A percentile compares a stretch with the other conserved stretches of the same genome.
Evolutionary conservation across 2,797 vertebrate genomes (phyloP).

Genomic region (Peromyscus aztecus): DNA sequence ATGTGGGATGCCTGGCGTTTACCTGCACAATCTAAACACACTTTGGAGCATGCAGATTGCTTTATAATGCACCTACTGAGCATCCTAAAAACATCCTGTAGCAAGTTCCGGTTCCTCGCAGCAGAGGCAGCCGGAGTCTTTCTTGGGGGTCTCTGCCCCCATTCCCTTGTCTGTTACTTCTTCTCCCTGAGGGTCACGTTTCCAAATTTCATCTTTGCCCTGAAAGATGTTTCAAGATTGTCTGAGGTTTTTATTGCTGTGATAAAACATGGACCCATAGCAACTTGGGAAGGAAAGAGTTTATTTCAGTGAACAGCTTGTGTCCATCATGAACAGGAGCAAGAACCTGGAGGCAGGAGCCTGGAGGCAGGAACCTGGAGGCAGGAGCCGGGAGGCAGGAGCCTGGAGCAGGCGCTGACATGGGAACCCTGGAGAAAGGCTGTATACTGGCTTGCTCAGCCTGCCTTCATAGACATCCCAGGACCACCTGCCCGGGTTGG

Average conservation of each 20-base stretch:
- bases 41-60: not conserved
- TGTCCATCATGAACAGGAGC: no score
- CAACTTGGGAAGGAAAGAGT: not conserved
- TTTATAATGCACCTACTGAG: not conserved
- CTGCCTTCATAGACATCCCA: not conserved
- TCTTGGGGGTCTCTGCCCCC: no score
- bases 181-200: not conserved
- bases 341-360: no score
- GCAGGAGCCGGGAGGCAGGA: no score
- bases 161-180: not conserved
- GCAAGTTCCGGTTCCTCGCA: not conserved
- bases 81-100: not conserved
- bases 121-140: not conserved
- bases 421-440: not conserved
- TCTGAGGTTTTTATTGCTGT: not conserved
- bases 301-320: not conserved
- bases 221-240: not conserved
- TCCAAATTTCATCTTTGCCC: not conserved
- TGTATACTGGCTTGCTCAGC: not conserved
- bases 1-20: not conserved
- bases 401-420: no score
- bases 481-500: not conserved
- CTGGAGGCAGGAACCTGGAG: not conserved
- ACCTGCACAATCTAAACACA: not conserved
- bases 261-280: not conserved